Conservation (phyloP, 2,797 vertebrate genomes). For the Simalia tracyae region DNA sequence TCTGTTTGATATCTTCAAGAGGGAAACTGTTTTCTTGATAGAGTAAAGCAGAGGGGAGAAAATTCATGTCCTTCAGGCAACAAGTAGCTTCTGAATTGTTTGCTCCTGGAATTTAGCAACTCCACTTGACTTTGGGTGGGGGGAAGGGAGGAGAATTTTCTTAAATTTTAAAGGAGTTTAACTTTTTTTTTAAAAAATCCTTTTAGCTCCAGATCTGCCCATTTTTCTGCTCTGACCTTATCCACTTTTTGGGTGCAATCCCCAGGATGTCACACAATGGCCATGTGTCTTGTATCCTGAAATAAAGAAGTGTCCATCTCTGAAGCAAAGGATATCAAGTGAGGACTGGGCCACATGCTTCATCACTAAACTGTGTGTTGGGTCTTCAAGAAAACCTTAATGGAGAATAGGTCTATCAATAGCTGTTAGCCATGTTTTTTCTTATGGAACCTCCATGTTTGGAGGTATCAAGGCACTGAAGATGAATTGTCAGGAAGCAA, state of each 20-base stretch:
- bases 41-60: background rate
- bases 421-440: background rate
- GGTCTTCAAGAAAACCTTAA: background rate
- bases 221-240: no score
- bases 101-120: no score
- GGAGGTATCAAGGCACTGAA: background rate
- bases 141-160: no score
- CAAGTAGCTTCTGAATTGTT: no score
- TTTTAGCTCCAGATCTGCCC: no score
- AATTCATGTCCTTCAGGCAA: no score
- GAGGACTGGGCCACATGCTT: background rate
- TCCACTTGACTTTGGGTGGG: no score
- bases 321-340: background rate
- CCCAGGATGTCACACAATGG: no score
- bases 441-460: background rate
- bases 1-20: background rate
- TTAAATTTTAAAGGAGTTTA: no score
- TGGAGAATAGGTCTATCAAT: background rate
- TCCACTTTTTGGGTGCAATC: no score
- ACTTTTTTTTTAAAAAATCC: no score
- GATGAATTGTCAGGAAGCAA: background rate
- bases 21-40: background rate
- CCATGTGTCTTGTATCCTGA: no score
- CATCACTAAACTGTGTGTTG: background rate
- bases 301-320: background rate